A percentile compares a stretch with the other conserved stretches of the same genome.
Evolutionary conservation across 2,113 vertebrate species (phyloP).

Genomic region (Gnathonemus longibarbis): DNA sequence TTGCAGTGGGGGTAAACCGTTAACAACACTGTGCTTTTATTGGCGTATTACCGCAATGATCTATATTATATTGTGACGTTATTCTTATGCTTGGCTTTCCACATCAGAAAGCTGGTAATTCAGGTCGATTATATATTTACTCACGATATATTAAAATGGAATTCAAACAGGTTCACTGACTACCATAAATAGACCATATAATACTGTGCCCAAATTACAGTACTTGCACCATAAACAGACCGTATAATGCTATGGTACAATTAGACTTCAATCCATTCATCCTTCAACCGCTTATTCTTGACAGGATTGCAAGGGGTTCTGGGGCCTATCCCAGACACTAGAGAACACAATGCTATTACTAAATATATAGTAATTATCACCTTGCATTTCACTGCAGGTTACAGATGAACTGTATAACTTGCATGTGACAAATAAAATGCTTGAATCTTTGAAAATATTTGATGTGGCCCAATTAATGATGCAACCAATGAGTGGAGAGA

Average conservation of each 20-base stretch:
- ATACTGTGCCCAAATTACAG: not conserved
- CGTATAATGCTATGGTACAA: constrained; percentile 4
- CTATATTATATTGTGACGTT: not conserved
- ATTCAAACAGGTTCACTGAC: not conserved
- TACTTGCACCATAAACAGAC: not conserved
- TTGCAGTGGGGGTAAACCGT: not conserved
- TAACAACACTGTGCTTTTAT: not conserved
- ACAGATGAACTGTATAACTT: not conserved
- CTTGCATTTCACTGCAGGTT: not conserved
- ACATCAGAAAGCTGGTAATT: constrained; percentile 1
- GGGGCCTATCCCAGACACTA: not conserved
- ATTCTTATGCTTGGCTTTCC: not conserved
- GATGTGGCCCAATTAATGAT: not conserved
- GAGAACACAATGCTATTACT: not conserved
- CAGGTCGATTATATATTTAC: constrained; percentile 6
- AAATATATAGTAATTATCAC: not conserved
- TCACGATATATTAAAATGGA: not conserved
- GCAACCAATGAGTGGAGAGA: not conserved
- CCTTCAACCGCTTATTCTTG: not conserved
- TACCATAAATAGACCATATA: not conserved
- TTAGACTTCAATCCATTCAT: not conserved
- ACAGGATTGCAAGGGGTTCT: not conserved
- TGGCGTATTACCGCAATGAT: not conserved
- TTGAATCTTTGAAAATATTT: not conserved
- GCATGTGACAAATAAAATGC: not conserved